Evolutionary conservation across 2,888 invertebrate species (phyloP), one percentile per base, ranked within the genome.

Genomic region (Nephrotoma appendiculata): DNA sequence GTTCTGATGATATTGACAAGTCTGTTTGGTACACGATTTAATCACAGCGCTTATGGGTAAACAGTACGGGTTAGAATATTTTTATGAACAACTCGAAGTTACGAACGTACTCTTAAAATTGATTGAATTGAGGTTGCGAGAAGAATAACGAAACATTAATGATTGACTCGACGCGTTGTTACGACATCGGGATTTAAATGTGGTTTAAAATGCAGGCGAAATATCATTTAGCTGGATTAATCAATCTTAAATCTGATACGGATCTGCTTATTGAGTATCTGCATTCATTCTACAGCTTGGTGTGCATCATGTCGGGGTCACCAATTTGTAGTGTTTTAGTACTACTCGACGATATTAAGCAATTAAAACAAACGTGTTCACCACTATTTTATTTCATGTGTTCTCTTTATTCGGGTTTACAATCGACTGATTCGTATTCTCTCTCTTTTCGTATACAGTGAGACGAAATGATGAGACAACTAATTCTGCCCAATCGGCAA

Each of bases 211-310:
- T 88, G 86, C 95, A 96, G 90, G 93, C 95, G 0, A 90, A 96
- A 15, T 95, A 95, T 89, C 94, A 95, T 89, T 91, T 97, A 86
- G 94, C 96, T 88, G 94, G 94, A 11, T 93, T 95, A 86, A 90
- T 92, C 11, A 93, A 93, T 89, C 93, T 93, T 87, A 88, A 88
- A 85, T 92, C 92, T 1, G 93, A 93, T 87, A 91, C 91, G 19
- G 94, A 94, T 87, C 92, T 94, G 86, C 93, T 95, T 11, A 93
- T 96, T 85, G 95, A 95, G 87, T 93, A 95, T 88, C 92, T 97
- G 86, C 96, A 97, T 90, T 93, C 93, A 9, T 92, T 98, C 43
- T 96, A 95, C 90, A 95, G 95, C 86, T 93, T 97, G 88, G 95
- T 95, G 48, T 95, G 96, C 89, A 94, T 7, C 93, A 94, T 86